Conservation (phyloP, 2,113 vertebrate species). For the Mustela nigripes region DNA sequence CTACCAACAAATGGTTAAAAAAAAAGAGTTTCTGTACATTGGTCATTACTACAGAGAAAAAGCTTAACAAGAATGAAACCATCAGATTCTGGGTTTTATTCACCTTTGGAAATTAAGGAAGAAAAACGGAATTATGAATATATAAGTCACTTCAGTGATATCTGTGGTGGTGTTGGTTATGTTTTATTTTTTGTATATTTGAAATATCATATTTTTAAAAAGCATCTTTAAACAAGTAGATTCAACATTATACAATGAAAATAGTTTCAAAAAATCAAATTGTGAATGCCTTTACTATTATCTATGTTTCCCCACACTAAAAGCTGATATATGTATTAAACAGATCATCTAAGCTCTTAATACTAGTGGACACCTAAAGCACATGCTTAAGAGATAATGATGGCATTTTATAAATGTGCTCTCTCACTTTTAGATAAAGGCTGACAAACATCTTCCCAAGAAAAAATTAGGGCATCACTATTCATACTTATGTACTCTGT, state of each 20-base stretch:
- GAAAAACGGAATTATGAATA: neutral
- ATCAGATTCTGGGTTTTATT: neutral
- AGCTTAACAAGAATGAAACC: neutral
- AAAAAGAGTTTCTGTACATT: neutral
- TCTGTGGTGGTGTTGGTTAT: neutral
- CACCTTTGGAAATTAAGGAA: neutral
- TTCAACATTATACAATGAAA: neutral
- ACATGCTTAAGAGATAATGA: neutral
- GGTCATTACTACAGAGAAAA: neutral
- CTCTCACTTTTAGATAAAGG: neutral
- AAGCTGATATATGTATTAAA: neutral
- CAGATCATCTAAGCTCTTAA: constrained; percentile 44
- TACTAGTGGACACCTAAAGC: constrained; percentile 39
- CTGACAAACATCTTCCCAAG: constrained; percentile 33
- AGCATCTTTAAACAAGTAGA: neutral
- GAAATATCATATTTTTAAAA: neutral
- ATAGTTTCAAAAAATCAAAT: constrained; percentile 34
- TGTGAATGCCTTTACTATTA: neutral
- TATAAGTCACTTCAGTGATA: neutral
- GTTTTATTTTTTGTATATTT: neutral
- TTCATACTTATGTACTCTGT: neutral
- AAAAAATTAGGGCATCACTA: constrained; percentile 18
- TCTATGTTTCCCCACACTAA: neutral
- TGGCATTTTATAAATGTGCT: constrained; percentile 7
- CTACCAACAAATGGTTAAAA: neutral